Conservation (phyloP, 2,113 vertebrate species). For the Phyllostomus hastatus region DNA sequence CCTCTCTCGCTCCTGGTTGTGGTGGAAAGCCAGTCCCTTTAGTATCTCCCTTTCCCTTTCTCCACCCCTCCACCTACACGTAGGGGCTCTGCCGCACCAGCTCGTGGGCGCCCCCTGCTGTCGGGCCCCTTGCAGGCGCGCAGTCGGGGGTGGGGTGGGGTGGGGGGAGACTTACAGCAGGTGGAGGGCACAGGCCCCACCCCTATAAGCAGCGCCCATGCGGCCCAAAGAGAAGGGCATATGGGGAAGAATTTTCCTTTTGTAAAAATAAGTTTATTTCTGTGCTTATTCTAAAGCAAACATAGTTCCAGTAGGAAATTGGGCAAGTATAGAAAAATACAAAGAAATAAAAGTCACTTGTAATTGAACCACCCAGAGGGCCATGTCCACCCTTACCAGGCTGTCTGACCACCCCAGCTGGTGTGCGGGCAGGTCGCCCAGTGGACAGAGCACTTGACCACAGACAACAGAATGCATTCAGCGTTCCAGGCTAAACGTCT, state of each 20-base stretch:
- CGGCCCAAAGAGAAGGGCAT: neutral
- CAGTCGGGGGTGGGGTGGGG: too few relatives aligned
- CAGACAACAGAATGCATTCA: neutral
- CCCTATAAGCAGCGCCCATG: rapidly evolving
- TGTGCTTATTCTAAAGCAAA: constrained; percentile 14
- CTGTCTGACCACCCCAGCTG: too few relatives aligned
- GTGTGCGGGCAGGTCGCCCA: rapidly evolving
- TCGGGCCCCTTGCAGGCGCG: rapidly evolving
- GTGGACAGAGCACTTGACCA: neutral
- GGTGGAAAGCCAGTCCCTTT: neutral
- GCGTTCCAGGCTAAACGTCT: rapidly evolving
- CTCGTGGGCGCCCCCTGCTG: neutral
- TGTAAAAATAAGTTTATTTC: constrained; percentile 28
- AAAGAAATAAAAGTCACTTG: neutral
- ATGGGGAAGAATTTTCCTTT: neutral
- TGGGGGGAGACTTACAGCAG: neutral
- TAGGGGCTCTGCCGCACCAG: neutral
- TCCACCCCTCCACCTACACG: neutral
- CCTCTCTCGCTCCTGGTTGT: neutral
- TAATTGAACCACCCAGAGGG: neutral
- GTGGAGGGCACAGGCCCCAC: neutral
- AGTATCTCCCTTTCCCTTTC: neutral
- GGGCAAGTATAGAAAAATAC: neutral
- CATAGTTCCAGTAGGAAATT: neutral
- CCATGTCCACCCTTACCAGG: rapidly evolving